phyloP scores from a whole-genome alignment of 2,797 vertebrate genomes.

The Emys orbicularis region DNA sequence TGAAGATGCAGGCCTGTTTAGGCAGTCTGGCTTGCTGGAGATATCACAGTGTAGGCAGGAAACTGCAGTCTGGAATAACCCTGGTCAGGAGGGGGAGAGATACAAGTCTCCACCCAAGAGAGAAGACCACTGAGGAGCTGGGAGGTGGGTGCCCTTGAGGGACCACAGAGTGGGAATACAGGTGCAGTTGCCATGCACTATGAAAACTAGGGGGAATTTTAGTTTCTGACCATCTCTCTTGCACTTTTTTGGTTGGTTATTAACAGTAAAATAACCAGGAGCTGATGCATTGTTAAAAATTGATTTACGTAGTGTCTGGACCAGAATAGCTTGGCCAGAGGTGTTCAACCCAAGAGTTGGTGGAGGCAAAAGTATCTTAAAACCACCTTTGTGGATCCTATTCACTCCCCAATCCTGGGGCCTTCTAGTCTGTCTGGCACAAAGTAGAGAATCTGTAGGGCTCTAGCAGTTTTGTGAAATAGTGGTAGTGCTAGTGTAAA shows the following conservation, averaged over 20 bases:
- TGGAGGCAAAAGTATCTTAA: not conserved
- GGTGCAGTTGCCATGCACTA: not conserved
- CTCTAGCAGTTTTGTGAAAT: too few species aligned
- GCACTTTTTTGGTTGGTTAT: accelerated
- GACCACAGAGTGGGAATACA: not conserved
- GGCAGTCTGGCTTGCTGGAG: not conserved
- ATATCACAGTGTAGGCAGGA: not conserved
- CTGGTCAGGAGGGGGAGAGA: not conserved
- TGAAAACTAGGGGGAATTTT: not conserved
- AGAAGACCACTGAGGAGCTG: not conserved
- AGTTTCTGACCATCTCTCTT: not conserved
- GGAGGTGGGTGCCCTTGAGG: not conserved
- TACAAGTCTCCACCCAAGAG: not conserved
- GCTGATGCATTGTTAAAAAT: not conserved
- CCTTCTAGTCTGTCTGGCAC: not conserved
- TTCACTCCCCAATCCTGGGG: not conserved
- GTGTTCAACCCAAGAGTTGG: not conserved
- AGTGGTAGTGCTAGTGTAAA: too few species aligned
- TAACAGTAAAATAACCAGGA: not conserved
- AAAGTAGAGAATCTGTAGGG: too few species aligned
- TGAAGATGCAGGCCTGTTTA: not conserved
- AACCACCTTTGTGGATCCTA: not conserved
- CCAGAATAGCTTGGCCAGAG: not conserved
- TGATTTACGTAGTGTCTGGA: not conserved
- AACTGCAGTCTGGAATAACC: not conserved